Evolutionary conservation across 2,888 invertebrate genomes (phyloP), one percentile per base, ranked within the genome.

Genomic region (Patella ulyssiponensis): DNA sequence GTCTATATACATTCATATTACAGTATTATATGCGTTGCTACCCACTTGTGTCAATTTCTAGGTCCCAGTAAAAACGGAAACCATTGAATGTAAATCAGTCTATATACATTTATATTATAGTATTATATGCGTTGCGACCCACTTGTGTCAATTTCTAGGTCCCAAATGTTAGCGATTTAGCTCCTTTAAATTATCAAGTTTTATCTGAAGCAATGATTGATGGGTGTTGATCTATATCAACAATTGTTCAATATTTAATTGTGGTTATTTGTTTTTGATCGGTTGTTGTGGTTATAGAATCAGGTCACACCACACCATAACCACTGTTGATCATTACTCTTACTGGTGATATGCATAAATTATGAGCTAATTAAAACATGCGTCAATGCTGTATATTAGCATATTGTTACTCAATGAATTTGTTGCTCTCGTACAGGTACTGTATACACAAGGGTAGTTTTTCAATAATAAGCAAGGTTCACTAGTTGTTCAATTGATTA

Each of bases 391-490:
- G 11, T 23, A 23, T 23, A 64, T 64, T 64, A 64, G 14, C 64
- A 64, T 20, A 64, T 64, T 14, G 23, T 64, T 64, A 64, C 64
- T 64, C 64, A 64, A 64, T 64, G 64, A 64, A 64, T 23, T 64
- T 64, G 64, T 64, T 64, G 64, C 64, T 64, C 23, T 64, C 12
- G 20, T 64, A 3, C 9, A 9, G 23, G 20, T 64, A 3, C 9
- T 44, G 23, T 23, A 64, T 64, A 64, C 64, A 64, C 64, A 64
- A 64, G 23, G 64, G 23, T 23, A 64, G 23, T 64, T 44, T 33
- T 44, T 64, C 64, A 64, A 64, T 64, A 64, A 64, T 12, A 64
- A 64, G 44, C 23, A 23, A 12, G 64, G 64, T 23, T 64, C 12
- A 23, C 64, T 64, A 64, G 64, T 64, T 23, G 23, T 64, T 14